Evolutionary conservation across 2,113 vertebrate genomes (phyloP).

Genomic region (Muntiacus reevesi): DNA sequence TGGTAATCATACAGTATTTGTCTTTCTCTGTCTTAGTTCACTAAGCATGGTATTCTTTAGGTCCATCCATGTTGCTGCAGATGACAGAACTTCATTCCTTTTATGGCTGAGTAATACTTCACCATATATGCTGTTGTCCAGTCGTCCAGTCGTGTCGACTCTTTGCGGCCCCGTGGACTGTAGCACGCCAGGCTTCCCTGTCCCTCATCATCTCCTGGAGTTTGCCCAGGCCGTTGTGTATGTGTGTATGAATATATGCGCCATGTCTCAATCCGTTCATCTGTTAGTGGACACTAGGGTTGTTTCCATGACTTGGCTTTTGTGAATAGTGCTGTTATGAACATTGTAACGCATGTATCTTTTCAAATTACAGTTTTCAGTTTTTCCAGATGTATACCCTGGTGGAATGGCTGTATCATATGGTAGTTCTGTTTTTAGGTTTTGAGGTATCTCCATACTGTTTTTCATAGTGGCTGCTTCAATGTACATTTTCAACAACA

Average conservation of each 20-base stretch:
- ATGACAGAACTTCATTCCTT: neutral
- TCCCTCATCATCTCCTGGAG: neutral
- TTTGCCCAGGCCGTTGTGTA: neutral
- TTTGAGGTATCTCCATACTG: neutral
- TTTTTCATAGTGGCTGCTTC: neutral
- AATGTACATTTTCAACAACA: neutral
- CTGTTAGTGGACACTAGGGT: neutral
- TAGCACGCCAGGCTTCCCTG: neutral
- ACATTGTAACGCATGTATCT: neutral
- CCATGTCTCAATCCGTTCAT: neutral
- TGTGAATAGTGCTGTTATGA: neutral
- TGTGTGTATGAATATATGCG: no score
- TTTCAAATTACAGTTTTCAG: neutral
- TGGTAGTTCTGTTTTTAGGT: neutral
- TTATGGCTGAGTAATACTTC: neutral
- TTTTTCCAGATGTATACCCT: neutral
- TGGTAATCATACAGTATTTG: neutral
- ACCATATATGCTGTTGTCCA: neutral
- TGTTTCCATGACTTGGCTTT: neutral
- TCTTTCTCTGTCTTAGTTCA: neutral
- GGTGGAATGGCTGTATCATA: neutral
- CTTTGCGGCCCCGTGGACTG: neutral
- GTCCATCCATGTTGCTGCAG: neutral
- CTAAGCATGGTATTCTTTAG: neutral
- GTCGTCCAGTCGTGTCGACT: rapidly evolving